Base-by-base conservation (phyloP, 2,888 invertebrate genomes). In the Netelia virgata region DNA sequence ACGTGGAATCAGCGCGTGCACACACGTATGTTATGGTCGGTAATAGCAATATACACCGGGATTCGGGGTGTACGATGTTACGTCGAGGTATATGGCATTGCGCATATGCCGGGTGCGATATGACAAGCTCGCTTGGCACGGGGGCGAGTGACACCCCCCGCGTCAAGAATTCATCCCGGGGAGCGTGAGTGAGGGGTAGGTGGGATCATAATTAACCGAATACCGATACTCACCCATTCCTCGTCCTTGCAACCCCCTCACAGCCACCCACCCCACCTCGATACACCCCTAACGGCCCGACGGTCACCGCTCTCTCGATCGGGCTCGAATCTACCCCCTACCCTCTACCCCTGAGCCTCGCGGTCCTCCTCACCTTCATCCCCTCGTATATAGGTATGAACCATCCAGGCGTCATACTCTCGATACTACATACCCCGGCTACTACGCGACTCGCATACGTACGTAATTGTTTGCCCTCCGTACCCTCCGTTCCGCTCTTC, bases 201-300 rank as follows among this genome's bases (percentile, higher is more conserved):
- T 36, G 91, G 92, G 92, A 92, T 91, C 92, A 93, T 93, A 93
- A 93, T 93, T 93, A 93, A 92, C 92, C 91, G 90, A 93, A 93
- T 93, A 92, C 93, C 93, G 92, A 93, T 93, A 93, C 90, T 92
- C 91, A 89, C 90, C 92, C 90, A 88, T 89, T 90, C 86, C 86
- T 89, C 89, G 76, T 57, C 59, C 80, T 78, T 68, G 59, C 77
- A 81, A 36, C 36, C 36, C 36, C 36, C 36, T 36, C 36, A 6
- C 36, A 36, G 5, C 6, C 36, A 36, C 6, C 36, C 36, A 36
- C 6, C 36, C 36, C 36, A 3, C 82, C 75, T 14, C 55, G 68
- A 64, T 76, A 76, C 59, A 14, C 14, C 57, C 63, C 81, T 66
- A 53, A 77, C 75, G 43, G 66, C 41, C 76, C 83, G 57, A 82